These are phyloP conservation scores for Chrysodeixis includens DNA, from an alignment of 2,888 invertebrate genomes.

Conservation along the genomic window DNA sequence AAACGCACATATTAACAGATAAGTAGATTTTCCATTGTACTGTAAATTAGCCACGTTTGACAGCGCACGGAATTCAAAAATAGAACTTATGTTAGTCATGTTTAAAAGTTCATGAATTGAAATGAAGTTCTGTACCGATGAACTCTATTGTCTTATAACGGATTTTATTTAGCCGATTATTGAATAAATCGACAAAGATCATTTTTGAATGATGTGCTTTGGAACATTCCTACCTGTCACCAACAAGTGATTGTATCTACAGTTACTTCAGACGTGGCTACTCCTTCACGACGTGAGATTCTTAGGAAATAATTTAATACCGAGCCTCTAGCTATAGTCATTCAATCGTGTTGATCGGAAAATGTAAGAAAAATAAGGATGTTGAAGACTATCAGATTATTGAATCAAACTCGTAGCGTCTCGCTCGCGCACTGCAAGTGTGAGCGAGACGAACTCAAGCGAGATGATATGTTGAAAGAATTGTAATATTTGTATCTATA, in stretches of 20 bases:
- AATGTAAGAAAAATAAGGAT: slow-evolving; percentile 61
- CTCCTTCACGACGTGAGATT: slow-evolving; percentile 74
- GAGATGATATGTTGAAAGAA: slow-evolving; percentile 54
- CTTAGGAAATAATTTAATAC: slow-evolving; percentile 73
- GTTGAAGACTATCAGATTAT: slow-evolving; percentile 68
- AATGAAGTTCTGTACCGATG: slow-evolving; percentile 56
- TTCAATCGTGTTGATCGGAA: slow-evolving; percentile 56
- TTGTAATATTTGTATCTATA: slow-evolving; percentile 56
- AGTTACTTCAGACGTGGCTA: slow-evolving; percentile 64
- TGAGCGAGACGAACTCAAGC: slow-evolving; percentile 55
- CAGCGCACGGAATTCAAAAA: slow-evolving; percentile 34
- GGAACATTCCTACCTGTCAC: slow-evolving; percentile 38
- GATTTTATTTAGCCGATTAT: slow-evolving; percentile 37
- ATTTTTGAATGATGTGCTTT: slow-evolving; percentile 37
- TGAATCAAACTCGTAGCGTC: slow-evolving; percentile 60
- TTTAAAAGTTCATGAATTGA: slow-evolving; percentile 53
- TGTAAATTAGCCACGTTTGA: slow-evolving; percentile 58
- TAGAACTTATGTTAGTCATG: slow-evolving; percentile 39
- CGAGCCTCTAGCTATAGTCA: slow-evolving; percentile 69
- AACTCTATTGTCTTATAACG: slow-evolving; percentile 42
- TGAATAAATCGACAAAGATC: slow-evolving; percentile 60
- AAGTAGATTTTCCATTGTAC: slow-evolving; percentile 74
- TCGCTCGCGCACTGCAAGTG: slow-evolving; percentile 59
- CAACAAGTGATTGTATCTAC: slow-evolving; percentile 37
- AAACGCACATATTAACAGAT: slow-evolving; percentile 81